Evolutionary conservation across 2,113 vertebrate species (phyloP), one percentile per base, ranked within the genome.

Genomic region (Setophaga coronata): DNA sequence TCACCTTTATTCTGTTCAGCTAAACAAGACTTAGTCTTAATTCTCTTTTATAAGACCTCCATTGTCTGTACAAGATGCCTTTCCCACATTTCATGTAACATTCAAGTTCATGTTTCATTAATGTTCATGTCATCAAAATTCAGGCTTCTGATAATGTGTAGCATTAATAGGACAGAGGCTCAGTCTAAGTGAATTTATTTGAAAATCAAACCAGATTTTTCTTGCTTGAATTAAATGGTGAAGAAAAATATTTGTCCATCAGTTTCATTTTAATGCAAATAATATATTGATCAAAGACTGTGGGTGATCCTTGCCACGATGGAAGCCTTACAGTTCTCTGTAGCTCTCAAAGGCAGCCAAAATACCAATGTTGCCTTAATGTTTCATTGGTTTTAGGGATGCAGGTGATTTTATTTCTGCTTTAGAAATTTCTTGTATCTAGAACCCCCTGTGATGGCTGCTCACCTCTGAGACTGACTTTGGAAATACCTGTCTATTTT

Each of bases 21-120:
- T 94, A 62, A 93, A 66, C 5, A 77, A 90, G 83, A 24, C 60
- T 29, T 17, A 18, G 42, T 56, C 60, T 54, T 84, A 56, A 61
- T 64, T 38, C 11, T 77, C 24, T 87, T 87, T 42, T 60, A 33
- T 51, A 81, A 73, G 19, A 71, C 70, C 34, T 78, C 51, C 74
- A 40, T 71, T 91, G 67, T 93, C 64, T 89, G n/a, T 47, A 18
- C 51, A 66, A 81, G 64, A 26, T 6, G 15, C 40, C 91, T 50
- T 95, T 87, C 24, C 34, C 14, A 45, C 34, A 24, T 66, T 73
- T 78, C 87, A 19, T 56, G 31, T 43, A 66, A 64, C 64, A 60
- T 71, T 57, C 24, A 58, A 47, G 60, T 88, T 96, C 93, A 93
- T 96, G 88, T 95, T 96, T 90, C 85, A 74, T 92, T 95, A 67